These are phyloP conservation scores for Spongia lamella DNA, from an alignment of 37 sponge, comb jelly and placozoan species.

Conservation along the genomic window DNA sequence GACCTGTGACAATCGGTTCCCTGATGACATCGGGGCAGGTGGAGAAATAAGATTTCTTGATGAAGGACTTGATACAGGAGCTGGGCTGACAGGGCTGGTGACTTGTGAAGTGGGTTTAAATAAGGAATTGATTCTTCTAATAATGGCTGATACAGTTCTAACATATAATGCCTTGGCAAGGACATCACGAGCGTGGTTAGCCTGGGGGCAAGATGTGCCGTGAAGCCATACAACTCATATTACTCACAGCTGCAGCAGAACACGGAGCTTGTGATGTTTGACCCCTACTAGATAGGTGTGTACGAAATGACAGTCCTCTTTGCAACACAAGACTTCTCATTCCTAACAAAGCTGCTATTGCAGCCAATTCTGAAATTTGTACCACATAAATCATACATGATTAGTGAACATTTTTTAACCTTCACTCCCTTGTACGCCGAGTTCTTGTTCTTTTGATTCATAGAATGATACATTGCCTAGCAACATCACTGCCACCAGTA, in stretches of 20 bases:
- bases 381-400: no score
- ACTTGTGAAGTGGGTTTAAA: conserved; percentile 31
- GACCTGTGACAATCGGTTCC: no score
- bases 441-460: conserved; percentile 75
- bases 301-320: conserved; percentile 67
- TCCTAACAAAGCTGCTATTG: conserved; percentile 61
- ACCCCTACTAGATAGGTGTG: conserved; percentile 62
- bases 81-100: no score
- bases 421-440: conserved; percentile 57
- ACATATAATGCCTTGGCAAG: conserved; percentile 85
- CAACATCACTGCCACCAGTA: conserved; percentile 71
- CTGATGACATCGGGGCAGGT: no score
- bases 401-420: conserved; percentile 19
- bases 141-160: conserved; percentile 77
- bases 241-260: conserved; percentile 81
- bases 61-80: no score
- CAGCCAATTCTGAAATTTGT: conserved; percentile 45
- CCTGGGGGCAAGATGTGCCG: conserved; percentile 36
- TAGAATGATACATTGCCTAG: conserved; percentile 84
- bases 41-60: no score
- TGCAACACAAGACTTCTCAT: conserved; percentile 44
- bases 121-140: conserved; percentile 78
- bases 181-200: conserved; percentile 83
- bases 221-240: background rate
- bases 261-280: conserved; percentile 51